These are phyloP conservation scores for Calliopum simillimum DNA, from an alignment of 2,888 invertebrate genomes.

Conservation along the genomic window DNA sequence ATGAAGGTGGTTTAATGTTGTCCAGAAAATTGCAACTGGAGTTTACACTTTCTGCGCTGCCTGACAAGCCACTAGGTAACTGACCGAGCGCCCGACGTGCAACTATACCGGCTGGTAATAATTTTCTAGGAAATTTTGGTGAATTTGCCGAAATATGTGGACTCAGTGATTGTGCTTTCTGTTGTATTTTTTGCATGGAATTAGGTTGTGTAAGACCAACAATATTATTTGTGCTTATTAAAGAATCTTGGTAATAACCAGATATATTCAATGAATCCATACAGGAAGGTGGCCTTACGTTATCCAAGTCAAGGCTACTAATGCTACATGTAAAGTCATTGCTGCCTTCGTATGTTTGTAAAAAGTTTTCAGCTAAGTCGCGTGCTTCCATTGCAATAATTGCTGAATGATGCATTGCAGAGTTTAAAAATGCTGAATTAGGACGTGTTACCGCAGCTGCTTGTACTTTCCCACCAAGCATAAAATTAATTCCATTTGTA, in stretches of 20 bases:
- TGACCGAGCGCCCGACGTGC: constrained; percentile 77
- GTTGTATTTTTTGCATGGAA: constrained; percentile 47
- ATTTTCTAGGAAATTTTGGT: constrained; percentile 73
- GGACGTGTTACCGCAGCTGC: constrained; percentile 49
- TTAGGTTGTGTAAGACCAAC: constrained; percentile 49
- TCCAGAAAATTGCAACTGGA: constrained; percentile 78
- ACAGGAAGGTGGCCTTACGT: constrained; percentile 81
- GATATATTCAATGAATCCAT: constrained; percentile 76
- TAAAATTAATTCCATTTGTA: constrained; percentile 55
- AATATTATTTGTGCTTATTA: background rate
- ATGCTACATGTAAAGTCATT: constrained; percentile 71
- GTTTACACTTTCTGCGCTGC: constrained; percentile 75
- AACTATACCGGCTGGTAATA: constrained; percentile 77
- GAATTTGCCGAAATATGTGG: constrained; percentile 61
- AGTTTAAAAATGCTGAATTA: constrained; percentile 68
- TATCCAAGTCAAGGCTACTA: constrained; percentile 79
- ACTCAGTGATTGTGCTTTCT: constrained; percentile 46
- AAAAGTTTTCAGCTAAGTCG: constrained; percentile 73
- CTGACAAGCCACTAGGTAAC: constrained; percentile 64
- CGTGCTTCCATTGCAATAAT: constrained; percentile 82
- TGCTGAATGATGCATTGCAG: constrained; percentile 75
- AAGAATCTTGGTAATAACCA: constrained; percentile 68
- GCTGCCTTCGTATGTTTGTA: constrained; percentile 51
- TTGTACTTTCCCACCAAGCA: constrained; percentile 63
- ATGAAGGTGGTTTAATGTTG: constrained; percentile 85